Evolutionary conservation across 2,113 vertebrate species (phyloP).

Genomic region (Cavia aperea): DNA sequence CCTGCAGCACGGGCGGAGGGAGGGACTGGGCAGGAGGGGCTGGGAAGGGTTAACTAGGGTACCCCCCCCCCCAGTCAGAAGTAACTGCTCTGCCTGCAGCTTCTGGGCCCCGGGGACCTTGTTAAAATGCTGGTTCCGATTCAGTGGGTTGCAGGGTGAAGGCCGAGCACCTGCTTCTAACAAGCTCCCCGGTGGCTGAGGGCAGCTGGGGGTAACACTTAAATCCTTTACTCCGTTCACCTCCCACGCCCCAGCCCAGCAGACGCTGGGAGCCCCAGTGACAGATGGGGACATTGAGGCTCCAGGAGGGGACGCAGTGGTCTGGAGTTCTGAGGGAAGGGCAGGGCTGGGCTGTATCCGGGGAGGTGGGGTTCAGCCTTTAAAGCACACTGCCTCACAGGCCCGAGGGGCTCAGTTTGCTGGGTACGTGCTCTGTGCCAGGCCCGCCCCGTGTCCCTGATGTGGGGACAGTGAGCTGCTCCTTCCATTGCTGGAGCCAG

Average conservation of each 20-base stretch:
- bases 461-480: background rate
- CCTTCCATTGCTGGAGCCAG: no score
- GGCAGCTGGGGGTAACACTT: background rate
- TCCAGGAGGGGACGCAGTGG: background rate
- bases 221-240: background rate
- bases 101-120: background rate
- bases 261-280: background rate
- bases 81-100: background rate
- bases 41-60: background rate
- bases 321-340: background rate
- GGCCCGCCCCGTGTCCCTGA: accelerated
- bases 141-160: background rate
- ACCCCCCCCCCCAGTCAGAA: accelerated
- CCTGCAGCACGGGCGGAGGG: accelerated
- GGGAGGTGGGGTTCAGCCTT: background rate
- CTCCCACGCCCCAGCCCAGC: background rate
- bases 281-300: background rate
- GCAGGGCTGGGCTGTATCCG: background rate
- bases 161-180: background rate
- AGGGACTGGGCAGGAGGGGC: background rate
- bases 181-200: background rate
- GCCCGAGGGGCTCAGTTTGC: accelerated
- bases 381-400: no score
- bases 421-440: background rate
- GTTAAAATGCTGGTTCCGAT: conserved; percentile 8